Evolutionary conservation across 2,113 vertebrate species (phyloP), one percentile per base, ranked within the genome.

Genomic region (Tauraco erythrolophus): DNA sequence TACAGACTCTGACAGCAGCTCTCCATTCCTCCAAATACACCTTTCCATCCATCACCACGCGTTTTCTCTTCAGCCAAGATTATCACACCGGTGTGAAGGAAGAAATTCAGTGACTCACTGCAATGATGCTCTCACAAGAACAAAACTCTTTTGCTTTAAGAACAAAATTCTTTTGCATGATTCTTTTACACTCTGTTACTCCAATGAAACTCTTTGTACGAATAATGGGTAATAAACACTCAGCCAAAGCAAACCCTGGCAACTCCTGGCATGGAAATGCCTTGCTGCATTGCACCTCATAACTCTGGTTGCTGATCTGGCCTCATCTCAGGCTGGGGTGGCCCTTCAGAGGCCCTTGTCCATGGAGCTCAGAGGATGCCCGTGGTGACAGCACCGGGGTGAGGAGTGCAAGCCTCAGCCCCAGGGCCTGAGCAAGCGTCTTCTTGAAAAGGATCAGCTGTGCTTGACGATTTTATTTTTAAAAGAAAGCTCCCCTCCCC

Each of bases 341-440:
- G 45, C 24, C 58, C 48, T 46, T 46, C 48, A 68, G 69, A 69
- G 19, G 28, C 37, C 4, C 2, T 0, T 10, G 18, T 15, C 64
- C 64, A 19, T 3, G 48, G 7, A 41, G 30, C 51, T 60, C 56
- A 41, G 50, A 48, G 46, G 45, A 70, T 19, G 33, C 48, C 24
- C 2, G 3, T 0, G 6, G 58, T 12, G 60, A 46, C 60, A 66
- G 43, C 2, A 28, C 27, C 1, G 0, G 41, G 54, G 45, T 4
- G 2, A 65, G 60, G 27, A 88, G 50, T 1, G 21, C 33, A 41
- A 72, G 28, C 3, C 41, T 6, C 9, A 50, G 79, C 39, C 39
- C 35, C 33, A 28, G 16, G 37, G 50, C 50, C 37, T 21, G 39
- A 94, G 81, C 39, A n/a, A 91, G 21, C 15, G 18, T 31, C 30